Percentiles rank a stretch among this genome's conserved stretches.
These are phyloP conservation scores for Tenodera sinensis DNA, from an alignment of 2,888 invertebrate genomes.

Conservation along the genomic window DNA sequence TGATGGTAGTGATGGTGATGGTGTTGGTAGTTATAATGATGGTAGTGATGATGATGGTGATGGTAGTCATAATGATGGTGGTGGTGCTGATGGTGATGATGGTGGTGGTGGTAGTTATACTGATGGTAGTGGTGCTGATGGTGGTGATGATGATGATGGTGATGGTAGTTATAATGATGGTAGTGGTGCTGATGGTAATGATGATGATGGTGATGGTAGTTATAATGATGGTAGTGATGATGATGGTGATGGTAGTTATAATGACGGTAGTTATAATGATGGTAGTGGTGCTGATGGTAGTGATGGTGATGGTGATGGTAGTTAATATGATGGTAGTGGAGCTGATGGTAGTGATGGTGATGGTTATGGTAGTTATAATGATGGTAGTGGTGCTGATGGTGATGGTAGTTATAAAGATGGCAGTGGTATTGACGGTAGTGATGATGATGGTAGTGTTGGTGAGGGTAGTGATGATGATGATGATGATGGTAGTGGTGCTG, in stretches of 20 bases:
- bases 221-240: background rate
- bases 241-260: background rate
- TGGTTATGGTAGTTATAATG: too few relatives aligned
- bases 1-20: background rate
- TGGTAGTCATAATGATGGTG: too few relatives aligned
- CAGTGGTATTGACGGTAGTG: background rate
- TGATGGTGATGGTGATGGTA: background rate
- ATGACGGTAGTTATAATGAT: background rate
- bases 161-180: background rate
- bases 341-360: too few relatives aligned
- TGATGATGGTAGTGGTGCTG: background rate
- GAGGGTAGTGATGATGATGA: background rate
- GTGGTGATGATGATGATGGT: background rate
- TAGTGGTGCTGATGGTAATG: background rate
- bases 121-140: too few relatives aligned
- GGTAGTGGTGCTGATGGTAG: background rate
- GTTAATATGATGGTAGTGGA: background rate
- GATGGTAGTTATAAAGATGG: background rate
- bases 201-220: background rate
- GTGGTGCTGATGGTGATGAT: background rate
- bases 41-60: too few relatives aligned
- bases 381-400: too few relatives aligned
- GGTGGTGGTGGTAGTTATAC: background rate
- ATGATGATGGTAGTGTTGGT: background rate
- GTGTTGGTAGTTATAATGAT: background rate